Evolutionary conservation across 1,140 invertebrate genomes (phyloP).

Genomic region (Patella vulgata): DNA sequence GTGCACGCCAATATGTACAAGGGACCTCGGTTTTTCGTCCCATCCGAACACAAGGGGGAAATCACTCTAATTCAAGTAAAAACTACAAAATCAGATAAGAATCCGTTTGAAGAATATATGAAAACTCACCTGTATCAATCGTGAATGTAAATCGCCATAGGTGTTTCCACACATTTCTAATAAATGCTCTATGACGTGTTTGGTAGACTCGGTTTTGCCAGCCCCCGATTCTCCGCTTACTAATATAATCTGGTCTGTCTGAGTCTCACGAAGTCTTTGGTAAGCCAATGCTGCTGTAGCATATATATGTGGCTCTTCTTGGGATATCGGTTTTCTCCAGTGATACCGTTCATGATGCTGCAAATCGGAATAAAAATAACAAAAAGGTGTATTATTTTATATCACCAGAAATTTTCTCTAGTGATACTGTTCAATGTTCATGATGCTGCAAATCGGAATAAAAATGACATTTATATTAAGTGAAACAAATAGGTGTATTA

Average conservation of each 20-base stretch:
- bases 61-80: too few species aligned
- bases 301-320: slow-evolving; percentile 87
- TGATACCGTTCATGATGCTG: slow-evolving; percentile 60
- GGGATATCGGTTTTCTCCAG: slow-evolving; percentile 78
- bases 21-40: too few species aligned
- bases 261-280: slow-evolving; percentile 79
- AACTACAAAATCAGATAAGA: too few species aligned
- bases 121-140: slow-evolving; percentile 72
- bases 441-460: slow-evolving; percentile 16
- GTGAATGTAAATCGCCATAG: slow-evolving; percentile 10
- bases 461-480: neutral
- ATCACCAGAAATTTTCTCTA: slow-evolving; percentile 74
- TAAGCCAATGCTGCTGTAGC: slow-evolving; percentile 80
- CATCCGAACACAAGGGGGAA: too few species aligned
- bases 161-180: slow-evolving; percentile 16
- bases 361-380: neutral
- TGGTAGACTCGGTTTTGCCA: slow-evolving; percentile 50
- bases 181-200: slow-evolving; percentile 42
- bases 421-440: slow-evolving; percentile 61
- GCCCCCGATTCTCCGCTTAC: slow-evolving; percentile 94
- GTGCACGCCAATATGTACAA: too few species aligned
- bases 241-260: slow-evolving; percentile 82
- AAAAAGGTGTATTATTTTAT: neutral
- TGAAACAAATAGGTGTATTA: neutral
- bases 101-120: too few species aligned